Base-by-base conservation (phyloP, 2,888 invertebrate genomes). In the Perithous albicinctus region DNA sequence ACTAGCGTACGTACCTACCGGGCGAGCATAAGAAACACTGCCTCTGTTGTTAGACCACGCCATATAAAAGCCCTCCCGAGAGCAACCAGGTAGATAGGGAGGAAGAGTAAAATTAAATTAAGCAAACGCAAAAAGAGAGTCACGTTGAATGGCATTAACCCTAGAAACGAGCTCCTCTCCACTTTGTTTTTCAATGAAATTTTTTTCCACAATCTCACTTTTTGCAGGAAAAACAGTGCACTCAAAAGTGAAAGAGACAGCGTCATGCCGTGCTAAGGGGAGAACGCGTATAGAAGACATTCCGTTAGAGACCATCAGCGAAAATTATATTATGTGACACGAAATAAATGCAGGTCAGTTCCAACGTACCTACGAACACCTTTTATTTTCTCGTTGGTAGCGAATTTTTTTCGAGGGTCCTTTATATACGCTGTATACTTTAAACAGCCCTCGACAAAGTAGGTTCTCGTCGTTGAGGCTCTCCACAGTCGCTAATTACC, bases 141-240 rank as follows among this genome's bases (percentile, higher is more conserved):
- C 66, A 72, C 66, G 76, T 56, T 73, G 70, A 76, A 77, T 61
- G 67, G 32, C 66, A 80, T 72, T 80, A 72, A 76, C 56, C 51
- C 70, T 12, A 12, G 26, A 41, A 69, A 54, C n/a, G 23, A 75
- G 61, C 46, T 26, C n/a, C 18, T 20, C 63, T 5, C 23, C 10
- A 29, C 2, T 29, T 35, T 63, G 8, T 63, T 63, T 48, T 61
- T 12, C 54, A 41, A 18, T 41, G 56, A 67, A 29, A n/a, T n/a
- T n/a, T 56, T 78, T 73, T 20, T 8, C 51, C n/a, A 15, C 5
- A 32, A 10, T 6, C 38, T 63, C 0, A 12, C n/a, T 15, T 38
- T 63, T 46, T n/a, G 41, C 29, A 26, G 26, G 46, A 75, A 75
- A 59, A 80, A 74, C 32, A 54, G 51, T 20, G 15, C 20, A 41